These are phyloP conservation scores for Papilio machaon DNA, from an alignment of 1,140 invertebrate species.

Conservation along the genomic window DNA sequence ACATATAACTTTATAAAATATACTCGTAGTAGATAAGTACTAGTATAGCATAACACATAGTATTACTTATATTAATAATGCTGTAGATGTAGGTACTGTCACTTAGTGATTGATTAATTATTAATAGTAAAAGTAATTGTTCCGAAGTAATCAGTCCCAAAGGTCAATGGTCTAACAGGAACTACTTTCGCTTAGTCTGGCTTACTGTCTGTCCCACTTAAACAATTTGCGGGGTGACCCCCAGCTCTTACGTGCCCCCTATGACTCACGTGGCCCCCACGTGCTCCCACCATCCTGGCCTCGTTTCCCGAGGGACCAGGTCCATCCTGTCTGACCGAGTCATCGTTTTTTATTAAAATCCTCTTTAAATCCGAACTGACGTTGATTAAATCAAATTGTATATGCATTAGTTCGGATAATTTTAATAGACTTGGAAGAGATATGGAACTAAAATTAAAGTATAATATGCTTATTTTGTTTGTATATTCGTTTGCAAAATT, in stretches of 20 bases:
- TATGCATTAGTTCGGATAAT: neutral
- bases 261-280: neutral
- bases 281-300: constrained; percentile 7
- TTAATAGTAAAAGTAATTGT: neutral
- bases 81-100: neutral
- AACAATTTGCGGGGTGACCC: constrained; percentile 9
- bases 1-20: too few relatives aligned
- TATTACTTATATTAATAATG: neutral
- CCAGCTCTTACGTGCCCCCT: constrained; percentile 16
- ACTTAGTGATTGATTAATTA: neutral
- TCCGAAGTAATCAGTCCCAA: neutral
- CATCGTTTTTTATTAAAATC: constrained; percentile 27
- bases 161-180: constrained; percentile 3
- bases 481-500: too few relatives aligned
- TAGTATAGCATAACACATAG: neutral
- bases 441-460: neutral
- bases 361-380: constrained; percentile 14
- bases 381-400: constrained; percentile 20
- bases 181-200: neutral
- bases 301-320: constrained; percentile 17
- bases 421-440: neutral
- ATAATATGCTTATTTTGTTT: too few relatives aligned
- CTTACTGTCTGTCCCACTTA: constrained; percentile 18
- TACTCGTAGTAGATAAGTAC: neutral
- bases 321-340: constrained; percentile 19